phyloP scores from a whole-genome alignment of 2,888 invertebrate genomes.

The Pseudoips prasinana region DNA sequence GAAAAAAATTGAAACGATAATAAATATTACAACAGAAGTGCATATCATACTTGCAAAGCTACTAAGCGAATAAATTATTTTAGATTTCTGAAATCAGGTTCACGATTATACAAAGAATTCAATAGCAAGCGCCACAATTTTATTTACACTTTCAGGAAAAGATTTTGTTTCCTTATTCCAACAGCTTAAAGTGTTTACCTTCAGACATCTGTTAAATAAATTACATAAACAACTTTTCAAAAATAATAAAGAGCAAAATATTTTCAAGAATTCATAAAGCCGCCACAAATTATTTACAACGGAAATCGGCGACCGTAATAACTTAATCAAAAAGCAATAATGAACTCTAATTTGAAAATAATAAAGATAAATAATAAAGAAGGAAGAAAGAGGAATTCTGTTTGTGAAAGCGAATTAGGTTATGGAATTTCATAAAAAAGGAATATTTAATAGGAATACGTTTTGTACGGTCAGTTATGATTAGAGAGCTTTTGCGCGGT shows the following conservation, averaged over 20 bases:
- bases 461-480: slow-evolving; percentile 9
- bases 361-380: too few relatives aligned
- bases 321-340: slow-evolving; percentile 5
- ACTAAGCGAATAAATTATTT: too few relatives aligned
- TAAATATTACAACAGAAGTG: too few relatives aligned
- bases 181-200: neutral
- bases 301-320: slow-evolving; percentile 18
- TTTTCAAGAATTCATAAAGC: slow-evolving; percentile 16
- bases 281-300: slow-evolving; percentile 15
- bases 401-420: slow-evolving; percentile 3
- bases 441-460: slow-evolving; percentile 12
- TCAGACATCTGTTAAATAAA: slow-evolving; percentile 7
- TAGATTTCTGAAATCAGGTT: too few relatives aligned
- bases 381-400: slow-evolving; percentile 12
- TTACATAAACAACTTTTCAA: slow-evolving; percentile 10
- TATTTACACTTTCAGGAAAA: too few relatives aligned
- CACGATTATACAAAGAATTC: too few relatives aligned
- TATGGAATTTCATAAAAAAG: slow-evolving; percentile 10
- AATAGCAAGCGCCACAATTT: too few relatives aligned
- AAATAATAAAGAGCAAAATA: slow-evolving; percentile 15
- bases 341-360: neutral
- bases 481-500: slow-evolving; percentile 10
- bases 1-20: too few relatives aligned
- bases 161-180: too few relatives aligned
- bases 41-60: too few relatives aligned